Conservation (phyloP, 2,113 vertebrate genomes). For the Hippopotamus amphibius region DNA sequence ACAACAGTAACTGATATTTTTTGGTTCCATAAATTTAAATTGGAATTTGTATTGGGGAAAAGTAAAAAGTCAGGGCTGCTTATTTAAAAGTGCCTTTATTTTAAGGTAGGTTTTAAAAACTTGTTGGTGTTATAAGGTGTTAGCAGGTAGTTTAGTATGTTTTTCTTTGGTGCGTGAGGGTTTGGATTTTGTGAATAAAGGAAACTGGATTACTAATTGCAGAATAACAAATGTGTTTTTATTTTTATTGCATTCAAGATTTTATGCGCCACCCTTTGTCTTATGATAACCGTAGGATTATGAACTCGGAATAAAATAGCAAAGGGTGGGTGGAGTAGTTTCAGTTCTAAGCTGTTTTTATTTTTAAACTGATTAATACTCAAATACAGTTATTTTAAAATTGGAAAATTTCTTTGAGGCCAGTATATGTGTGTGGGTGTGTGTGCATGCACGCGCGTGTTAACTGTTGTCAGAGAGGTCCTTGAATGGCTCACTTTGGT, state of each 20-base stretch:
- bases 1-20: conserved; percentile 6
- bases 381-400: neutral
- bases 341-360: neutral
- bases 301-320: neutral
- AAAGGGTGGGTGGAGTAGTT: neutral
- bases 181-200: conserved; percentile 52
- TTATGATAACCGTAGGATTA: neutral
- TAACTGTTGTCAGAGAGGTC: neutral
- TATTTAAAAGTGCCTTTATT: conserved; percentile 22
- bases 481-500: neutral
- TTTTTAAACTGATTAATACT: conserved; percentile 28
- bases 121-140: neutral
- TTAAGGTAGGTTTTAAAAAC: conserved; percentile 4
- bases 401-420: neutral
- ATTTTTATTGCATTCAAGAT: conserved; percentile 31
- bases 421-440: neutral
- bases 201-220: conserved; percentile 15
- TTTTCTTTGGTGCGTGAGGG: neutral
- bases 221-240: conserved; percentile 39
- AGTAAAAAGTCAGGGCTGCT: neutral
- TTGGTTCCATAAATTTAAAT: conserved; percentile 15
- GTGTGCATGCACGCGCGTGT: neutral
- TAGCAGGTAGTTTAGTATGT: neutral
- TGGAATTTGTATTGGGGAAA: neutral
- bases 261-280: neutral